Conservation (phyloP, 1,140 invertebrate species). For the Lucilia sericata region DNA sequence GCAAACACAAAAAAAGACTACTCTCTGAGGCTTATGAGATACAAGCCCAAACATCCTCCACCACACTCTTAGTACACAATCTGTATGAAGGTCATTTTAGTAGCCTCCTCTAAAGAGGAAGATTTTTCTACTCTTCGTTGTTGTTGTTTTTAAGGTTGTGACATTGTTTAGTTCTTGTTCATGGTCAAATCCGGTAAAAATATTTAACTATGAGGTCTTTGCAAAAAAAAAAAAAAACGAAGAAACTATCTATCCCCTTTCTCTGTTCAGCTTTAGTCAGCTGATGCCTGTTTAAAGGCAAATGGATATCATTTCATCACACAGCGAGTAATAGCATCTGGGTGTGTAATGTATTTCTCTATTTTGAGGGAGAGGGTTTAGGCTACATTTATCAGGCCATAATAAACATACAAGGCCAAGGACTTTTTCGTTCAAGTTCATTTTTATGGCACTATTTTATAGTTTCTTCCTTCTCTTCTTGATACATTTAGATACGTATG, state of each 20-base stretch:
- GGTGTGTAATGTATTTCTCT: neutral
- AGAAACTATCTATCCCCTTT: too few species aligned
- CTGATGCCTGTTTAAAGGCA: neutral
- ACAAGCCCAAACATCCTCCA: too few species aligned
- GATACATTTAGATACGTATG: too few species aligned
- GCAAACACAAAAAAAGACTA: neutral
- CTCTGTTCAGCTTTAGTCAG: neutral
- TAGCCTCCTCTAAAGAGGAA: too few species aligned
- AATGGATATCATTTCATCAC: neutral
- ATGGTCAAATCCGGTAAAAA: conserved; percentile 37
- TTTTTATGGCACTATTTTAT: neutral
- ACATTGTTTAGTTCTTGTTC: conserved; percentile 36
- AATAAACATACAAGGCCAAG: conserved; percentile 33
- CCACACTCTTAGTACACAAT: too few species aligned
- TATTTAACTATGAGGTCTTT: neutral
- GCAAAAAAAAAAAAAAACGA: too few species aligned
- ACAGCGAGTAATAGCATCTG: neutral
- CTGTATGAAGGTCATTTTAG: neutral
- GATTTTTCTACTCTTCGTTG: neutral
- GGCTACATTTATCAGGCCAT: conserved; percentile 27
- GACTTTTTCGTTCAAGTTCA: conserved; percentile 34
- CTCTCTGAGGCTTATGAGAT: neutral
- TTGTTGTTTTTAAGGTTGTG: conserved; percentile 7
- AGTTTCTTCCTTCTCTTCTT: neutral
- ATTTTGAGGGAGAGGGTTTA: neutral